Evolutionary conservation across 2,113 vertebrate genomes (phyloP).

Genomic region (Heloderma charlesbogerti): DNA sequence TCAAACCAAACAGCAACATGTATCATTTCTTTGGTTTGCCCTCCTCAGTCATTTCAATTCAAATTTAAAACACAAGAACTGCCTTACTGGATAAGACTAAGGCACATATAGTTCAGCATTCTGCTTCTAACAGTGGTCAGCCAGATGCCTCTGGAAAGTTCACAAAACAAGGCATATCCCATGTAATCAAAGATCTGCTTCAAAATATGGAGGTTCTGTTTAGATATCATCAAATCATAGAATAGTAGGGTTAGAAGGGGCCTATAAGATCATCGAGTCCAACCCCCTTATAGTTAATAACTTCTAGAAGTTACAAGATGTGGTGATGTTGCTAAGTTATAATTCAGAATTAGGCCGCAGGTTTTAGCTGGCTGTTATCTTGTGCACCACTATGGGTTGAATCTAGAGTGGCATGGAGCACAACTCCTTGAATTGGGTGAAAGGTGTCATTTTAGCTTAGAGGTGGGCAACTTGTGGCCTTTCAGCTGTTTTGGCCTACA

Average conservation of each 20-base stretch:
- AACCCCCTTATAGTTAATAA: too few species aligned
- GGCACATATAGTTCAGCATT: not conserved
- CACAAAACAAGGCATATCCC: not conserved
- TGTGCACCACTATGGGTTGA: too few species aligned
- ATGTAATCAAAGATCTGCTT: not conserved
- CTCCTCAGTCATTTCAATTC: not conserved
- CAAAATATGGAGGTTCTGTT: too few species aligned
- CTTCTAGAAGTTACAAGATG: too few species aligned
- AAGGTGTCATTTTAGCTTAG: too few species aligned
- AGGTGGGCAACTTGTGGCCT: too few species aligned
- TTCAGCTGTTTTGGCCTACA: too few species aligned
- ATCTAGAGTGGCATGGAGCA: too few species aligned
- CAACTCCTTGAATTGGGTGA: too few species aligned
- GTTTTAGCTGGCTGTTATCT: not conserved
- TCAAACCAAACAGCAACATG: not conserved
- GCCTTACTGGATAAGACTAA: not conserved
- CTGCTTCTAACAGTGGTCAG: not conserved
- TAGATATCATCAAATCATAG: too few species aligned
- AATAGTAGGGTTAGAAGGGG: too few species aligned
- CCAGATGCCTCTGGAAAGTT: not conserved
- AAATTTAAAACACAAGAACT: not conserved
- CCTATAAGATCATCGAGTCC: too few species aligned
- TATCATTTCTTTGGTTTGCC: not conserved
- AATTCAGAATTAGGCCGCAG: not conserved
- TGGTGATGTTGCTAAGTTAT: not conserved